Conservation (phyloP, 64 coral and sea anemone species). For the Catalaphyllia jardinei region DNA sequence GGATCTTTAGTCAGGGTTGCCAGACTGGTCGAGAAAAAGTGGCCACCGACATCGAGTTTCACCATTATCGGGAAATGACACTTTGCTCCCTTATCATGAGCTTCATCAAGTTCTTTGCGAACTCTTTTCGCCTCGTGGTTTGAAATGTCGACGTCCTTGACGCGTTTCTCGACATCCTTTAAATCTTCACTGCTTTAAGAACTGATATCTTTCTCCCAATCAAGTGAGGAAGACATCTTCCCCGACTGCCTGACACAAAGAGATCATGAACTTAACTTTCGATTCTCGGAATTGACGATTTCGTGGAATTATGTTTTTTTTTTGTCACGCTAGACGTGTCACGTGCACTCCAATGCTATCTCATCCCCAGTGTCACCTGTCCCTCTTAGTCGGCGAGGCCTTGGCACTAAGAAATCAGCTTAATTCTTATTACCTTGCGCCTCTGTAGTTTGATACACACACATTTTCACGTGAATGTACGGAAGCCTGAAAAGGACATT, state of each 20-base stretch:
- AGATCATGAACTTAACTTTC: too few species aligned
- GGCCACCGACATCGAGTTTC: conserved; percentile 57
- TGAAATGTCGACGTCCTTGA: conserved; percentile 26
- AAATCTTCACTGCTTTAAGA: background rate
- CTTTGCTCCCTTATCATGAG: conserved; percentile 26
- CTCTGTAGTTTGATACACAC: too few species aligned
- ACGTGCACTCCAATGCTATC: too few species aligned
- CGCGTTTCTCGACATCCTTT: background rate
- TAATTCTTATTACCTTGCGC: too few species aligned
- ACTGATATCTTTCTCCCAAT: background rate
- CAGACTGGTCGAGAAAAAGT: conserved; percentile 9
- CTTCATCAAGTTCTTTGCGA: conserved; percentile 32
- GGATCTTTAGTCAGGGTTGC: conserved; percentile 55
- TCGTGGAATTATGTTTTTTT: too few species aligned
- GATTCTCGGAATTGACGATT: too few species aligned
- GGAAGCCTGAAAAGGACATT: too few species aligned
- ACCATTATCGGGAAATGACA: conserved; percentile 24
- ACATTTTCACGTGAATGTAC: too few species aligned
- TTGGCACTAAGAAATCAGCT: too few species aligned
- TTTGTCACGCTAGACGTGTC: too few species aligned
- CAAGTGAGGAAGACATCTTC: background rate
- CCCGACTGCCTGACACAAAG: background rate
- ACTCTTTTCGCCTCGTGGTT: conserved; percentile 25
- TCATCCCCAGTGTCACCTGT: too few species aligned
- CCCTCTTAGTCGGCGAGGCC: too few species aligned